Evolutionary conservation across 2,113 vertebrate genomes (phyloP).

Genomic region (Sebastes schlegelii): DNA sequence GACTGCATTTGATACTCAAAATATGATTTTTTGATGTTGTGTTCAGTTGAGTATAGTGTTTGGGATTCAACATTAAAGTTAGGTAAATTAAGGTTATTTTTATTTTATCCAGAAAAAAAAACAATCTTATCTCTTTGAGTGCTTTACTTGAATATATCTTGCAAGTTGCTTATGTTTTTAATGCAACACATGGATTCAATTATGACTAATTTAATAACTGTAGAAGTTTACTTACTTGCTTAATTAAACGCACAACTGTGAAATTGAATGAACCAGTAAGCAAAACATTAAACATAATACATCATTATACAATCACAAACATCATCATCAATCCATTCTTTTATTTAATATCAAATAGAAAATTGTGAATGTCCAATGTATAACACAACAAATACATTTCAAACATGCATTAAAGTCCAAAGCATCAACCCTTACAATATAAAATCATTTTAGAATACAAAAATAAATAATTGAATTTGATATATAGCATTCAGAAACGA

Average conservation of each 20-base stretch:
- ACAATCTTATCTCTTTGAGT: background rate
- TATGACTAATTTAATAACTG: background rate
- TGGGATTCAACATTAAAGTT: background rate
- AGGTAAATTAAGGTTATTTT: background rate
- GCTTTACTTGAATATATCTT: background rate
- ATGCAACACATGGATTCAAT: background rate
- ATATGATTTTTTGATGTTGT: background rate
- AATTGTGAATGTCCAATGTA: background rate
- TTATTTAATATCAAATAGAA: slow-evolving; percentile 40
- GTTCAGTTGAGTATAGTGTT: background rate
- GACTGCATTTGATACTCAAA: background rate
- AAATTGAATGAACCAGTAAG: background rate
- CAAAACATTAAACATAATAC: background rate
- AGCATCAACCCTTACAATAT: slow-evolving; percentile 38
- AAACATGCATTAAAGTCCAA: slow-evolving; percentile 41
- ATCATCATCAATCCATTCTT: slow-evolving; percentile 6
- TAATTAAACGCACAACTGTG: background rate
- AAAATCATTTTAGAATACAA: slow-evolving; percentile 56
- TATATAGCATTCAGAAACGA: slow-evolving; percentile 27
- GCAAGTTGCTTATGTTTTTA: background rate
- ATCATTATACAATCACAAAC: background rate
- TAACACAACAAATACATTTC: slow-evolving; percentile 17
- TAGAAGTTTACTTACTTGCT: background rate
- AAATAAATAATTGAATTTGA: slow-evolving; percentile 72
- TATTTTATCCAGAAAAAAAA: background rate